These are phyloP conservation scores for Xanthia togata DNA, from an alignment of 2,888 invertebrate genomes.

Conservation along the genomic window DNA sequence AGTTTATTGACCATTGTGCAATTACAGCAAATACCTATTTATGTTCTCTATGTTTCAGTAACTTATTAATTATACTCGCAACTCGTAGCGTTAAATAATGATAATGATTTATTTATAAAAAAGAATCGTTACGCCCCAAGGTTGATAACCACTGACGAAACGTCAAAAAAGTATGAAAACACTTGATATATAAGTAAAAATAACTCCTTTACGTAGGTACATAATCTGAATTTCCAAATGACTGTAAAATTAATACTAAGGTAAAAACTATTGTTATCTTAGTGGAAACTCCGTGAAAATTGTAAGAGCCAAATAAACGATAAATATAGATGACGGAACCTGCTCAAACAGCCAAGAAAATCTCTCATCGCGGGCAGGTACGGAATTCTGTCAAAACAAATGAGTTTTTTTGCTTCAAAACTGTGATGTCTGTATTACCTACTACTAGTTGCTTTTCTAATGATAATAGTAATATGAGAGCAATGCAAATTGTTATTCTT, in stretches of 20 bases:
- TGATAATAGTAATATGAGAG: not conserved
- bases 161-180: not conserved
- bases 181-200: not conserved
- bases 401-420: not conserved
- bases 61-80: not conserved
- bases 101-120: no score
- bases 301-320: conserved; percentile 52
- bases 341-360: conserved; percentile 53
- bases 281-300: conserved; percentile 31
- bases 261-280: conserved; percentile 33
- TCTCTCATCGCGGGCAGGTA: conserved; percentile 47
- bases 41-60: not conserved
- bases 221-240: not conserved
- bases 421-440: not conserved
- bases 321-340: conserved; percentile 53
- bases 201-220: not conserved
- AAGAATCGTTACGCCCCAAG: not conserved
- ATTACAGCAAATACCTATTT: not conserved
- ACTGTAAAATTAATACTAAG: not conserved
- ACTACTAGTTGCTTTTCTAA: not conserved
- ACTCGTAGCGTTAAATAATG: not conserved
- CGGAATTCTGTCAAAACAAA: conserved; percentile 42
- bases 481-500: not conserved
- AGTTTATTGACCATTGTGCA: not conserved
- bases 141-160: not conserved